Percentiles rank a stretch among this genome's conserved stretches.
phyloP scores from a whole-genome alignment of 2,797 vertebrate genomes.

The Lerista edwardsae region DNA sequence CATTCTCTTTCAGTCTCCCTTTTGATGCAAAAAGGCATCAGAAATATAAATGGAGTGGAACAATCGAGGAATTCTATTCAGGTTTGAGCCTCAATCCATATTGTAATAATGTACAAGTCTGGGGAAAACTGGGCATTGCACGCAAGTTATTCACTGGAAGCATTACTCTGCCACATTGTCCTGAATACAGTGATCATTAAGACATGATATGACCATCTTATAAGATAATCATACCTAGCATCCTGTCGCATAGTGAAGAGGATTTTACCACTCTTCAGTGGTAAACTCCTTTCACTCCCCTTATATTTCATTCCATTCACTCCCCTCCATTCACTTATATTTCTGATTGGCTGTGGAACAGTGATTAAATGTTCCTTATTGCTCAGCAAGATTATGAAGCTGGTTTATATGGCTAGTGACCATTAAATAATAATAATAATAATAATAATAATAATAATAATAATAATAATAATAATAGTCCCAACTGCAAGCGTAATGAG shows the following conservation, averaged over 20 bases:
- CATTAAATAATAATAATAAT: too few relatives aligned
- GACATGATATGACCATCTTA: too few relatives aligned
- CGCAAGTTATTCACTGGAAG: not conserved
- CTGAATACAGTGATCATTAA: not conserved
- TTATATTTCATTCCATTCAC: too few relatives aligned
- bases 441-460: too few relatives aligned
- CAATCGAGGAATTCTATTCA: not conserved
- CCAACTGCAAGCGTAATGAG: not conserved
- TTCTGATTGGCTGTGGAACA: not conserved
- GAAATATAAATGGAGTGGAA: constrained; percentile 36
- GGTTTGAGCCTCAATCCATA: not conserved
- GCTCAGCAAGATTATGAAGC: not conserved
- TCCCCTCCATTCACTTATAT: not conserved
- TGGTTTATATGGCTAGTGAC: not conserved
- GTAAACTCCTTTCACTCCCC: not conserved
- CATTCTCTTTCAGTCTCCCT: constrained; percentile 78
- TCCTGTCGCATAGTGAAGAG: not conserved
- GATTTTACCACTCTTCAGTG: not conserved
- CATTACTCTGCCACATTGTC: not conserved
- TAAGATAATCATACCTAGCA: not conserved
- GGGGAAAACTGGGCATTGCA: not conserved
- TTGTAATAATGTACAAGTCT: not conserved
- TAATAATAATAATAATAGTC: too few relatives aligned
- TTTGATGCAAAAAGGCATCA: constrained; percentile 41
- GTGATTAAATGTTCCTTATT: not conserved